Percentiles rank a stretch among this genome's conserved stretches.
Conservation (phyloP, 2,888 invertebrate genomes). For the Aromia moschata region DNA sequence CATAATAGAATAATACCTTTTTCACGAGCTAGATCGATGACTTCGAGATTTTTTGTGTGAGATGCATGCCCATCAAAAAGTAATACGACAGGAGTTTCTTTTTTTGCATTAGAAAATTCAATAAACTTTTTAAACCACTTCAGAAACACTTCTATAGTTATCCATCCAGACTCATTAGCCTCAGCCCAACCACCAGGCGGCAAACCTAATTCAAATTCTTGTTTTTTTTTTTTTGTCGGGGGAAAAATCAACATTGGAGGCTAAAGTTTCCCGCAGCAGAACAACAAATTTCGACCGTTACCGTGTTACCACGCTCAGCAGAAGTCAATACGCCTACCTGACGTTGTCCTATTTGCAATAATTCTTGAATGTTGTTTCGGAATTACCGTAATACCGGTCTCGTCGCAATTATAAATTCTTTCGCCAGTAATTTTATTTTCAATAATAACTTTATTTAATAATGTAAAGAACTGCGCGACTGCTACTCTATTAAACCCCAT, state of each 20-base stretch:
- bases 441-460: conserved; percentile 6
- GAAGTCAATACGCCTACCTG: not conserved
- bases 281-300: not conserved
- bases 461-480: conserved; percentile 42
- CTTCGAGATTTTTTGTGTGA: not conserved
- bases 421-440: conserved; percentile 13
- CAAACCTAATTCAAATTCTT: not conserved
- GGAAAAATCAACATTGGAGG: not conserved
- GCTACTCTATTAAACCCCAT: conserved; percentile 48
- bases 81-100: not conserved
- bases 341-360: not conserved
- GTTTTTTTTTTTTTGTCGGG: not conserved
- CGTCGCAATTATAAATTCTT: conserved; percentile 22
- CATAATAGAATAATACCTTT: not conserved
- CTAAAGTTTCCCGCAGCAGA: not conserved
- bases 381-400: conserved; percentile 14
- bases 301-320: not conserved
- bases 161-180: not conserved
- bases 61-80: not conserved
- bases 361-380: not conserved
- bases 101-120: not conserved
- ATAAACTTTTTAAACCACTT: not conserved
- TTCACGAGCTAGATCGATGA: not conserved
- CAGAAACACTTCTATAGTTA: not conserved
- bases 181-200: not conserved